Conservation (phyloP, 1,140 invertebrate species). For the Zaprionus nigranus region DNA sequence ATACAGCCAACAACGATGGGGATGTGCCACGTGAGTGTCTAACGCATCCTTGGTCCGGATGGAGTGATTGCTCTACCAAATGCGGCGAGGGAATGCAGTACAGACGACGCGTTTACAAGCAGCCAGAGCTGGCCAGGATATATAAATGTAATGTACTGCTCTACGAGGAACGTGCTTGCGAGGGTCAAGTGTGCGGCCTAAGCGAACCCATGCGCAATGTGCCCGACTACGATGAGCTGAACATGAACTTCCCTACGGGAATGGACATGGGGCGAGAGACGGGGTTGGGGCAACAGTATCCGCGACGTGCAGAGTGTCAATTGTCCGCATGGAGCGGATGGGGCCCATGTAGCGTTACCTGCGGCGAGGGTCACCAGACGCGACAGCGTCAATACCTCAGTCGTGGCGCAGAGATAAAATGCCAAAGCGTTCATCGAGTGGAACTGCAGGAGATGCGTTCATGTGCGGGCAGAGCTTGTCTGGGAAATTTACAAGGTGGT, state of each 20-base stretch:
- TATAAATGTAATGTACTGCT: slow-evolving; percentile 78
- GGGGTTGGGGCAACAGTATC: slow-evolving; percentile 17
- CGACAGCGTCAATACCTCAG: slow-evolving; percentile 62
- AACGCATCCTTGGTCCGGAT: slow-evolving; percentile 90
- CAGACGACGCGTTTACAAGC: slow-evolving; percentile 87
- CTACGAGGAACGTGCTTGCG: slow-evolving; percentile 66
- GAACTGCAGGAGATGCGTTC: slow-evolving; percentile 47
- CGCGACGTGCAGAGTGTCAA: slow-evolving; percentile 86
- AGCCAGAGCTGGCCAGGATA: slow-evolving; percentile 85
- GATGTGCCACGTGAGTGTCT: slow-evolving; percentile 87
- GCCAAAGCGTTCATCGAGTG: slow-evolving; percentile 57
- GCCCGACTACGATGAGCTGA: slow-evolving; percentile 35
- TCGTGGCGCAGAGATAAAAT: slow-evolving; percentile 51
- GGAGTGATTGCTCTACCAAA: slow-evolving; percentile 91
- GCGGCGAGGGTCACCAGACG: slow-evolving; percentile 82
- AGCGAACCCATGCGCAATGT: slow-evolving; percentile 24
- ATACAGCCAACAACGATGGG: slow-evolving; percentile 68
- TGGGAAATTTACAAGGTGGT: slow-evolving; percentile 47
- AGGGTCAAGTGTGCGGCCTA: slow-evolving; percentile 59
- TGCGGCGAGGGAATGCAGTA: slow-evolving; percentile 90
- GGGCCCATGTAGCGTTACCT: slow-evolving; percentile 90
- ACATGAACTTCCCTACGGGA: slow-evolving; percentile 22
- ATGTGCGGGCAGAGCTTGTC: slow-evolving; percentile 50
- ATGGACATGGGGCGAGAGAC: not conserved
- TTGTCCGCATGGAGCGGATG: slow-evolving; percentile 90